Evolutionary conservation across 2,113 vertebrate species (phyloP).

Genomic region (Porphyrio hochstetteri): DNA sequence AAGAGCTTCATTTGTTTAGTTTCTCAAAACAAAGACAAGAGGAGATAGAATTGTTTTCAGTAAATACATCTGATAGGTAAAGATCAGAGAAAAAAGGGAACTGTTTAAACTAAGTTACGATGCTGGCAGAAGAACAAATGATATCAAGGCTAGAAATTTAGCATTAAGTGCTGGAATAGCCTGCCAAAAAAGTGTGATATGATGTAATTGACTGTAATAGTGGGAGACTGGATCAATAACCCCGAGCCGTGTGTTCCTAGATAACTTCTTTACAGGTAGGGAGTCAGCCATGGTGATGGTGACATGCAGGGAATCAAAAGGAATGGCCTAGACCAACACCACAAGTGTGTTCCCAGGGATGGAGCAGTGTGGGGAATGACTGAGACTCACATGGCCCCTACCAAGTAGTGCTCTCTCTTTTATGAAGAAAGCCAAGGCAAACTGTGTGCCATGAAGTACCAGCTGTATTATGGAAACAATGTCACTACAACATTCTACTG

Average conservation of each 20-base stretch:
- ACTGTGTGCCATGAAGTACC: not conserved
- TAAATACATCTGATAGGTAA: constrained; percentile 66
- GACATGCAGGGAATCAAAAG: not conserved
- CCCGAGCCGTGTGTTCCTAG: constrained; percentile 21
- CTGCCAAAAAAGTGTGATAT: constrained; percentile 30
- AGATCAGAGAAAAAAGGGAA: constrained; percentile 56
- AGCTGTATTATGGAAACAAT: not conserved
- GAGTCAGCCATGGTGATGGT: not conserved
- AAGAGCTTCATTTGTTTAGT: constrained; percentile 61
- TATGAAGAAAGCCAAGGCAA: not conserved
- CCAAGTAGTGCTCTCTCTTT: not conserved
- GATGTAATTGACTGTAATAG: constrained; percentile 52
- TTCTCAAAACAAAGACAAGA: constrained; percentile 57
- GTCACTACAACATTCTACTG: not conserved
- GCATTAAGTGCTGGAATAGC: constrained; percentile 22
- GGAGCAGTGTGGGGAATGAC: not conserved
- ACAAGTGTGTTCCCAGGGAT: not conserved
- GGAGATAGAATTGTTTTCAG: constrained; percentile 65
- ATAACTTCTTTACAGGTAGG: not conserved
- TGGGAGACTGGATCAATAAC: not conserved
- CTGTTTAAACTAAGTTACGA: constrained; percentile 36
- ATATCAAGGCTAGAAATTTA: constrained; percentile 24
- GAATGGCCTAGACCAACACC: not conserved
- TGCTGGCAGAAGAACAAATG: constrained; percentile 59
- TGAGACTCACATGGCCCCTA: not conserved